Evolutionary conservation across 2,113 vertebrate species (phyloP).

Genomic region (Tapirus terrestris): DNA sequence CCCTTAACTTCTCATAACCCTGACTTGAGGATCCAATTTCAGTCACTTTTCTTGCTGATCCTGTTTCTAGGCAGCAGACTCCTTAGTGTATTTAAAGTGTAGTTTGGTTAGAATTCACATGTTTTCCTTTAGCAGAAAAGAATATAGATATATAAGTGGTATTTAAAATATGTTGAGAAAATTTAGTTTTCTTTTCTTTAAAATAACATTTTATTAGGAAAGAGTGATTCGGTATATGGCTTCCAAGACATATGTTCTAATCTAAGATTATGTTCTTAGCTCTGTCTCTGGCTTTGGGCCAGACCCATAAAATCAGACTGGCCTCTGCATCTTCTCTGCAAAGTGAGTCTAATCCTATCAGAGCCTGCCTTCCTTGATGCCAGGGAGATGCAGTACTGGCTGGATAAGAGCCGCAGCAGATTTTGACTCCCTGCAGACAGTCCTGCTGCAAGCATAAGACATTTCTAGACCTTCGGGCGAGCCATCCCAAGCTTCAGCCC

Average conservation of each 20-base stretch:
- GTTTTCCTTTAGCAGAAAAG: slow-evolving; percentile 29
- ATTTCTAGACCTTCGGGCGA: too few species aligned
- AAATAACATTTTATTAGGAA: neutral
- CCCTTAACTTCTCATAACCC: neutral
- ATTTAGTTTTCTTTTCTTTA: neutral
- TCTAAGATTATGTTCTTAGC: neutral
- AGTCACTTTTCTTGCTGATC: neutral
- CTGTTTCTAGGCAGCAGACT: neutral
- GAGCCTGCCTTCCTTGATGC: neutral
- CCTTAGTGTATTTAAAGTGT: neutral
- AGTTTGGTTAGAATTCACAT: neutral
- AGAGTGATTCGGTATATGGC: neutral
- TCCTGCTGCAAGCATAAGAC: neutral
- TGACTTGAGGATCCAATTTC: neutral
- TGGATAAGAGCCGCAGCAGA: neutral
- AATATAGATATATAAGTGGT: neutral
- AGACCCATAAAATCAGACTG: neutral
- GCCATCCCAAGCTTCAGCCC: neutral
- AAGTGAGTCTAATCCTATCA: neutral
- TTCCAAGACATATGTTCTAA: neutral
- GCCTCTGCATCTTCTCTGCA: neutral
- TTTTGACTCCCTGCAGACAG: neutral
- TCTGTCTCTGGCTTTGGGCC: neutral
- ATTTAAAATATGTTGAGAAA: neutral
- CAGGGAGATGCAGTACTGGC: neutral